Evolutionary conservation across 1,140 invertebrate species (phyloP), one percentile per base, ranked within the genome.

Genomic region (Temnothorax nylanderi): DNA sequence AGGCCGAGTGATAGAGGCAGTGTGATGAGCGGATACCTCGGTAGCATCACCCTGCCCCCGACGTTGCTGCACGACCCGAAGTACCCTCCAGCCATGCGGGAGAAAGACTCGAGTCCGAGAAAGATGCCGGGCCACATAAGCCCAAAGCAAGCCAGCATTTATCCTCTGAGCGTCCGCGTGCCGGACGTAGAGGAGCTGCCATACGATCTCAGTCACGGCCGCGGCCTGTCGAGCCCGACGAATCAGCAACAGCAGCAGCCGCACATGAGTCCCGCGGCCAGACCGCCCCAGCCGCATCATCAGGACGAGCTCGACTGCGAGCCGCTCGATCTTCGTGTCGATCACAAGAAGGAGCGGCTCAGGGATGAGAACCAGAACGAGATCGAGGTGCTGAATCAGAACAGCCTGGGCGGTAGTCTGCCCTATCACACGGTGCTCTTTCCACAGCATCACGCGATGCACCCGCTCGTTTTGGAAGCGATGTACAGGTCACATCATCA

Each of bases 251-350:
- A 91, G 49, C 93, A 94, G 41, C 95, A 95, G 67, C 94, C 96
- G 0, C 96, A 96, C 87, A 96, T 96, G 95, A 96, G 95, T 56
- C 96, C 96, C 4, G 96, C 96, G 0, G 95, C 95, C 1, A 88
- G 95, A 47, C 96, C 93, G 71, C 93, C 93, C 8, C 93, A 92
- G 34, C 78, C 90, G 18, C 92, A 93, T 6, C 89, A 92, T 0
- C 92, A 94, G 34, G 86, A 92, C 5, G 94, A 95, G 0, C 81
- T 92, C 56, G 95, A 96, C 49, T 94, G 93, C 72, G 96, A 96
- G 92, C 98, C 98, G 3, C 95, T 99, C 64, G 98, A 98, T 93
- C 96, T 99, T 11, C 96, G 98, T 86, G 96, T 98, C 62, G 98
- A 98, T 62, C 97, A 97, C 93, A 98, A 98, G 92, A 97, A 98